A percentile compares a stretch with the other conserved stretches of the same genome.
Conservation (phyloP, 2,888 invertebrate genomes). For the Halictus ligatus region DNA sequence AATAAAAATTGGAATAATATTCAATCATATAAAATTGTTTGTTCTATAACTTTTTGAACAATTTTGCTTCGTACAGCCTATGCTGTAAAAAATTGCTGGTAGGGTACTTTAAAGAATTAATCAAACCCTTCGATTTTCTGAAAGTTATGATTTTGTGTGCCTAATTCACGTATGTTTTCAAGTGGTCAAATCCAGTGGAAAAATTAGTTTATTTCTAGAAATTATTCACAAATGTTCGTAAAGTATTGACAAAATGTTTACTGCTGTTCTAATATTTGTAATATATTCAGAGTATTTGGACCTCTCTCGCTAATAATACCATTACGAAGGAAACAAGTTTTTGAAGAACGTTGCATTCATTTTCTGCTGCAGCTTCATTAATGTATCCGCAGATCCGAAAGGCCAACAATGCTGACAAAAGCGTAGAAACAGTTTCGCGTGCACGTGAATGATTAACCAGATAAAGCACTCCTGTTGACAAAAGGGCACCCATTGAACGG, state of each 20-base stretch:
- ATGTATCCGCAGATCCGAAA: background rate
- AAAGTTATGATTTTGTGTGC: background rate
- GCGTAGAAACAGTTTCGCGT: background rate
- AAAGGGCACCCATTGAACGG: background rate
- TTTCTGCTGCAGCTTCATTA: background rate
- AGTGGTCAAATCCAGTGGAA: too few relatives aligned
- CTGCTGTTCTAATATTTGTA: background rate
- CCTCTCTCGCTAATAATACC: background rate
- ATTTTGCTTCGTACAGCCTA: background rate
- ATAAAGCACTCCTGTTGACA: conserved; percentile 3
- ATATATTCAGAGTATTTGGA: background rate
- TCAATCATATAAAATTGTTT: background rate
- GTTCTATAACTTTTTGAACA: background rate
- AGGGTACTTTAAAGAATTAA: background rate
- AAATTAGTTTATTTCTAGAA: too few relatives aligned
- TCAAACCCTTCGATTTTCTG: background rate
- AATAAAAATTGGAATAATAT: background rate
- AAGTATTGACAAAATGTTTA: background rate
- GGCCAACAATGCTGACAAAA: background rate
- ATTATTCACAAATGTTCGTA: background rate
- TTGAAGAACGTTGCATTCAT: background rate
- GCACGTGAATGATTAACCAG: background rate
- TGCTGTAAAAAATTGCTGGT: background rate
- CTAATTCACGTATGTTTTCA: too few relatives aligned
- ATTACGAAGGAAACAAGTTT: background rate